Conservation (phyloP, 2,888 invertebrate genomes). For the Nomada fucata region DNA sequence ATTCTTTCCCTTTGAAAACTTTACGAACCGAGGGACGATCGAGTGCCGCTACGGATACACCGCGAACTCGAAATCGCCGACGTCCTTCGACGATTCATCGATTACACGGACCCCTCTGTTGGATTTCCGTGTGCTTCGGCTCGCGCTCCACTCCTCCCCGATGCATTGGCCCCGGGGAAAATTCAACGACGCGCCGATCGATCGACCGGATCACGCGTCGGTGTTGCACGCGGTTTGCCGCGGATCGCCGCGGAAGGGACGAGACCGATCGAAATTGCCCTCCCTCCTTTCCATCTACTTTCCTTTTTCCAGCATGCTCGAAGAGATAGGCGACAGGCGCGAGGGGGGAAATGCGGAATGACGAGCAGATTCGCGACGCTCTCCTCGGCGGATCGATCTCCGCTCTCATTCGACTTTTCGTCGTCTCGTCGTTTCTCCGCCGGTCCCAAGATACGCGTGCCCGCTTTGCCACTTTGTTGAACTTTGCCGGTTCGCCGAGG, state of each 20-base stretch:
- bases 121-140: too few species aligned
- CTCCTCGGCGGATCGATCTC: conserved; percentile 24
- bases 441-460: background rate
- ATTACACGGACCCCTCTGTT: background rate
- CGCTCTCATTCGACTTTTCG: conserved; percentile 1
- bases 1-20: conserved; percentile 34
- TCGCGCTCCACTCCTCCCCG: background rate
- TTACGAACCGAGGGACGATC: conserved; percentile 28
- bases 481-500: conserved; percentile 35
- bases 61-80: too few species aligned
- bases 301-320: background rate
- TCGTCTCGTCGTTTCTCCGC: conserved; percentile 5
- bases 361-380: conserved; percentile 11
- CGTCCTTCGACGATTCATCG: conserved; percentile 18
- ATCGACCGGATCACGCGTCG: conserved; percentile 37
- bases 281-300: background rate
- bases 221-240: conserved; percentile 6
- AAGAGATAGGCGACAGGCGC: background rate
- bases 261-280: background rate
- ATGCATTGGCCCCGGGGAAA: background rate
- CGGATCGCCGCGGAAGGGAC: background rate
- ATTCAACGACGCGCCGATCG: conserved; percentile 28
- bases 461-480: conserved; percentile 26
- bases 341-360: background rate
- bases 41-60: conserved; percentile 24